Conservation (phyloP, 2,797 vertebrate species). For the Molossus molossus region DNA sequence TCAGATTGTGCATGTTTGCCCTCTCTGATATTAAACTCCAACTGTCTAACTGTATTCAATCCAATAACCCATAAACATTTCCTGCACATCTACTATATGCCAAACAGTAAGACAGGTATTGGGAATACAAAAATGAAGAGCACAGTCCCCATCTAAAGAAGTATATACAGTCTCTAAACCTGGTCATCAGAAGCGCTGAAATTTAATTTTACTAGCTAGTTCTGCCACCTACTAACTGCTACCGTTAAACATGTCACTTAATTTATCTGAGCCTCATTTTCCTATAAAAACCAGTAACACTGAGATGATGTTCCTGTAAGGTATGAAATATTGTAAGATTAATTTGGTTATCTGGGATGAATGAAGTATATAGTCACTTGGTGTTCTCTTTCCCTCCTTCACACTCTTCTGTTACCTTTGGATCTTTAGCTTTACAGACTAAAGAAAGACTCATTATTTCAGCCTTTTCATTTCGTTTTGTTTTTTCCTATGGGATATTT, state of each 20-base stretch:
- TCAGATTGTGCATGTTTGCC: not conserved
- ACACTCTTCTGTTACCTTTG: not conserved
- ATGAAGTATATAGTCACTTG: not conserved
- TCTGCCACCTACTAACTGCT: conserved; percentile 36
- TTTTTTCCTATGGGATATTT: not conserved
- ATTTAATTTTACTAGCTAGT: conserved; percentile 23
- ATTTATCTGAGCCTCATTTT: conserved; percentile 48
- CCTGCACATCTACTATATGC: not conserved
- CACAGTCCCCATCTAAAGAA: not conserved
- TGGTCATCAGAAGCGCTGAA: not conserved
- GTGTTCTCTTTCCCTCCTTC: not conserved
- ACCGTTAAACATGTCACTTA: conserved; percentile 35
- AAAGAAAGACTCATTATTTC: conserved; percentile 31
- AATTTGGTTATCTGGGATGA: conserved; percentile 21
- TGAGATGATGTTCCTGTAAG: not conserved
- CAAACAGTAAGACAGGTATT: not conserved
- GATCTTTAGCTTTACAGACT: conserved; percentile 19
- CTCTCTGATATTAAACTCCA: conserved; percentile 44
- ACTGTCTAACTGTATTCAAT: not conserved
- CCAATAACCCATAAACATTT: conserved; percentile 22
- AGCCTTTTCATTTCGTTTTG: conserved; percentile 19
- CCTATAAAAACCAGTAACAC: conserved; percentile 10
- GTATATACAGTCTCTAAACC: not conserved
- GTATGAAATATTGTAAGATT: not conserved
- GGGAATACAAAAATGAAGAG: not conserved